These are phyloP conservation scores for Leptonema lineaticorne DNA, from an alignment of 1,140 invertebrate species.

Conservation along the genomic window DNA sequence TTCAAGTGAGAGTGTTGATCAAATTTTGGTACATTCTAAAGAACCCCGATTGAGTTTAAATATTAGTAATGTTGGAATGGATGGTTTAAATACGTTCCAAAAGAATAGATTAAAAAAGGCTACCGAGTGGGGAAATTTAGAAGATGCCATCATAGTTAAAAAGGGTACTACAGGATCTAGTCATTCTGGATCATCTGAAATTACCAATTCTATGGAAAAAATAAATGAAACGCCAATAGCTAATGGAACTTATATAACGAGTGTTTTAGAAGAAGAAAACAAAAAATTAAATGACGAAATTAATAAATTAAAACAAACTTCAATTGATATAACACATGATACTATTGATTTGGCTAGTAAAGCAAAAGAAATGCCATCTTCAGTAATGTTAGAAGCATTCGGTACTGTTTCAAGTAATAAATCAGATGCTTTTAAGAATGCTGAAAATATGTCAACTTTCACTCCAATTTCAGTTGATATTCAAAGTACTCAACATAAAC, in stretches of 20 bases:
- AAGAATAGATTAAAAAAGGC: slow-evolving; percentile 69
- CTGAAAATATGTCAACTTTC: not conserved
- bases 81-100: slow-evolving; percentile 67
- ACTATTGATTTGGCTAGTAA: slow-evolving; percentile 10
- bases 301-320: slow-evolving; percentile 27
- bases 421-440: not conserved
- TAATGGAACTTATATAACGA: slow-evolving; percentile 12
- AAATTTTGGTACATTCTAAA: slow-evolving; percentile 55
- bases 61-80: slow-evolving; percentile 58
- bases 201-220: slow-evolving; percentile 43
- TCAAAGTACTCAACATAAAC: slow-evolving; percentile 15
- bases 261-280: slow-evolving; percentile 39
- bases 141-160: slow-evolving; percentile 66
- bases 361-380: not conserved
- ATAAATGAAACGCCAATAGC: slow-evolving; percentile 17
- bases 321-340: slow-evolving; percentile 10
- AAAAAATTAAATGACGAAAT: slow-evolving; percentile 33
- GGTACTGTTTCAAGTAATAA: slow-evolving; percentile 1
- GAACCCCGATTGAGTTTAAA: slow-evolving; percentile 64
- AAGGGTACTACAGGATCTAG: slow-evolving; percentile 46
- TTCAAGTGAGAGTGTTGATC: slow-evolving; percentile 49
- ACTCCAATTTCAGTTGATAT: not conserved
- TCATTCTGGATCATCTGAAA: slow-evolving; percentile 52
- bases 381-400: not conserved
- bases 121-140: slow-evolving; percentile 73